Conservation (phyloP, 2,113 vertebrate genomes). For the Cettia cetti region DNA sequence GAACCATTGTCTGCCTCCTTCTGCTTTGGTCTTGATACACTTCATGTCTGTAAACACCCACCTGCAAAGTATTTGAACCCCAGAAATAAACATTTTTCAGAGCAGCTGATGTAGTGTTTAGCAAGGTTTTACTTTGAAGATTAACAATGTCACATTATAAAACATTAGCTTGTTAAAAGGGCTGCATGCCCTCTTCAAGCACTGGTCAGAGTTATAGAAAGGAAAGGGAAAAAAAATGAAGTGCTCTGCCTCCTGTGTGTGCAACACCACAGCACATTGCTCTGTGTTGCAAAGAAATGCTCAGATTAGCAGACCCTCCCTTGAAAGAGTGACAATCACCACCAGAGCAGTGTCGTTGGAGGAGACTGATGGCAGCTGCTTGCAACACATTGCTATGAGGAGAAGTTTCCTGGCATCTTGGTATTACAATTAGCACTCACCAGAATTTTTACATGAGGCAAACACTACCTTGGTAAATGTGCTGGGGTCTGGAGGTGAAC, state of each 20-base stretch:
- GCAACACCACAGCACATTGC: accelerated
- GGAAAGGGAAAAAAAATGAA: not conserved
- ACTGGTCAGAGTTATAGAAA: not conserved
- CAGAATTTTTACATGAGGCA: not conserved
- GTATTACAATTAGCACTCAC: accelerated
- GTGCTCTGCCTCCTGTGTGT: not conserved
- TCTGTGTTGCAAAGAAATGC: not conserved
- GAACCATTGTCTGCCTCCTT: not conserved
- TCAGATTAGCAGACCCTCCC: not conserved
- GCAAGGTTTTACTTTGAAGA: not conserved
- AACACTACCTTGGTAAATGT: not conserved
- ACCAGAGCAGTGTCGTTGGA: not conserved
- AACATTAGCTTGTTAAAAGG: not conserved
- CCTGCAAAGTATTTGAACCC: not conserved
- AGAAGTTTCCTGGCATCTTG: not conserved
- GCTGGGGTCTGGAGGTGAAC: not conserved
- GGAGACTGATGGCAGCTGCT: not conserved
- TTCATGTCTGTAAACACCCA: not conserved
- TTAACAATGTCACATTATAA: not conserved
- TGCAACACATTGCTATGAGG: not conserved
- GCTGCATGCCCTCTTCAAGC: accelerated
- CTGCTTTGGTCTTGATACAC: not conserved
- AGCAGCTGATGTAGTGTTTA: not conserved
- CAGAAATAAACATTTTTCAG: not conserved
- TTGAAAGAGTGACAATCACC: not conserved